phyloP scores from a whole-genome alignment of 35 echinoderm and acorn worm species.

The Heliocidaris tuberculata region DNA sequence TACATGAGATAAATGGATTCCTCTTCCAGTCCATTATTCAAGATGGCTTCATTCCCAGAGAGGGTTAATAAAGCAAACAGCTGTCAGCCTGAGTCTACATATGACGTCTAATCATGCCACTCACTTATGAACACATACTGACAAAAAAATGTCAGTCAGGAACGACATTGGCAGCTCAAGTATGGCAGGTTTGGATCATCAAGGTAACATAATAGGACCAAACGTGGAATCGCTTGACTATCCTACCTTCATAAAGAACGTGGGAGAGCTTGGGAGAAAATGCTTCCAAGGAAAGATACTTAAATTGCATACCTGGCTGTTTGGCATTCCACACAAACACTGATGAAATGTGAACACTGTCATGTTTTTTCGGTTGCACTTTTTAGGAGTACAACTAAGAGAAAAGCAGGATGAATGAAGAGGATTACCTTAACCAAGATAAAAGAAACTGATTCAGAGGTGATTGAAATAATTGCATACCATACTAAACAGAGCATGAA shows the following conservation, averaged over 20 bases:
- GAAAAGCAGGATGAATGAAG: too few species aligned
- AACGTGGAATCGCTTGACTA: not conserved
- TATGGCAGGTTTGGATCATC: not conserved
- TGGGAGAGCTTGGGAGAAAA: not conserved
- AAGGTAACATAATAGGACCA: too few species aligned
- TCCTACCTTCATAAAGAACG: not conserved
- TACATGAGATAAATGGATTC: not conserved
- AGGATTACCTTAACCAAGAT: too few species aligned
- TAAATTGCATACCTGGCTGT: too few species aligned
- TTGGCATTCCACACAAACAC: too few species aligned
- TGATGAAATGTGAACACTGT: too few species aligned
- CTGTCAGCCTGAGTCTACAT: not conserved
- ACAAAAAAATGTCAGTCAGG: not conserved
- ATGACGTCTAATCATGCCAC: constrained; percentile 9
- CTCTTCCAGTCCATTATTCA: not conserved
- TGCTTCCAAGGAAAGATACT: too few species aligned
- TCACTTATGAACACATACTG: not conserved
- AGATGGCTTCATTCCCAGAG: not conserved
- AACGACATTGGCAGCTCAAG: not conserved
- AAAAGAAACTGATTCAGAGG: too few species aligned
- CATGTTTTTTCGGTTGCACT: too few species aligned
- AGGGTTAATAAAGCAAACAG: not conserved
- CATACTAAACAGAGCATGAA: too few species aligned
- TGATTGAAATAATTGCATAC: too few species aligned
- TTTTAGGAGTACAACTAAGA: too few species aligned